Evolutionary conservation across 64 coral and sea anemone genomes (phyloP).

Genomic region (Porites australiensis): DNA sequence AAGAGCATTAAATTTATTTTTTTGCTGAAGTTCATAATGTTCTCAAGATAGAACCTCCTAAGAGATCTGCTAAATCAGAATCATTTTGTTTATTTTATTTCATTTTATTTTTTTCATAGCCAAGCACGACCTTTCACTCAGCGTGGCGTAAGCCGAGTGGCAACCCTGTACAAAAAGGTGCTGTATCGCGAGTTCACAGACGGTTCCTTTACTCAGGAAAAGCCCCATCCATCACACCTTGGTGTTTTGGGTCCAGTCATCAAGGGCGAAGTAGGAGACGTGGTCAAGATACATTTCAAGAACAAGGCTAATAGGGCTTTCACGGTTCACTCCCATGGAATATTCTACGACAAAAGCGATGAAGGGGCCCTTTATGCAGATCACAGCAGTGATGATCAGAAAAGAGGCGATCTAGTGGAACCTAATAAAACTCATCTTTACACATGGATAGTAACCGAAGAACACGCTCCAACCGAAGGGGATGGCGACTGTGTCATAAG

Average conservation of each 20-base stretch:
- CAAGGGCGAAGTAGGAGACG: conserved; percentile 78
- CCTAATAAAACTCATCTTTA: conserved; percentile 57
- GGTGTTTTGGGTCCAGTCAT: conserved; percentile 77
- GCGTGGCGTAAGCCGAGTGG: conserved; percentile 45
- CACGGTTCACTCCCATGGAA: conserved; percentile 75
- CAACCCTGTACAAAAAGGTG: conserved; percentile 73
- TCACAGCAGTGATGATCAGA: conserved; percentile 45
- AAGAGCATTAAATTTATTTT: no score
- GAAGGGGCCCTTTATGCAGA: conserved; percentile 82
- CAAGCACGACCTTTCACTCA: conserved; percentile 45
- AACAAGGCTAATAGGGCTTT: conserved; percentile 62
- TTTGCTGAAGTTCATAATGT: no score
- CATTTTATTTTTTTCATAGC: not conserved
- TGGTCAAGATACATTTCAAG: conserved; percentile 65
- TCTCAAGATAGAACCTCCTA: no score
- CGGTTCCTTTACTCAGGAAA: conserved; percentile 53
- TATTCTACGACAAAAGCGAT: conserved; percentile 66
- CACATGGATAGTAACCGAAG: conserved; percentile 51
- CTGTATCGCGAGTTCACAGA: conserved; percentile 77
- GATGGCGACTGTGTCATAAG: conserved; percentile 75
- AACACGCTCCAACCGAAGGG: conserved; percentile 60
- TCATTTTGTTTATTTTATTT: not conserved
- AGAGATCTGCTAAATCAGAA: no score
- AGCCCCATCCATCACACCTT: conserved; percentile 60
- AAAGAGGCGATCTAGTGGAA: conserved; percentile 65